Evolutionary conservation across 2,113 vertebrate species (phyloP).

Genomic region (Zonotrichia leucophrys): DNA sequence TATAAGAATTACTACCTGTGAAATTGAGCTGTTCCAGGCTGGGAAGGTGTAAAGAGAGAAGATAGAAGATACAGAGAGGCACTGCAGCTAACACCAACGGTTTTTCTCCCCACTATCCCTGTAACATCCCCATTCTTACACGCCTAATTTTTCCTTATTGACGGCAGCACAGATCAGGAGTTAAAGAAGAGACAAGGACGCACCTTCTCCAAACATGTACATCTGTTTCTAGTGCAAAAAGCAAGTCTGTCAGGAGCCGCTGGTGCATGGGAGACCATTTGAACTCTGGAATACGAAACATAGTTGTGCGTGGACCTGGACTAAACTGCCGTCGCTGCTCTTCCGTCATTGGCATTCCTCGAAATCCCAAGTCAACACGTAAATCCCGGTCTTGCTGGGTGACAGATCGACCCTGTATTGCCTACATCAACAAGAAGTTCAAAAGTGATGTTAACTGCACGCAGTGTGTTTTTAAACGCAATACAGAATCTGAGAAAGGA

Average conservation of each 20-base stretch:
- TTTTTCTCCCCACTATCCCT: not conserved
- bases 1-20: not conserved
- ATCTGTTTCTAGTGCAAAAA: constrained; percentile 97
- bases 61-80: not conserved
- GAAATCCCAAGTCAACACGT: constrained; percentile 93
- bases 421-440: constrained; percentile 71
- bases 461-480: not conserved
- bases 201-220: constrained; percentile 99
- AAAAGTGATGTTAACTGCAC: not conserved
- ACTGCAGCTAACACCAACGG: not conserved
- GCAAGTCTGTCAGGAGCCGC: constrained; percentile 91
- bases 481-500: not conserved
- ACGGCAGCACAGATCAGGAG: not conserved
- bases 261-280: constrained; percentile 99
- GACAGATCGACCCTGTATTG: constrained; percentile 87
- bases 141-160: not conserved
- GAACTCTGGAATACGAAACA: constrained; percentile 99
- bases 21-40: not conserved
- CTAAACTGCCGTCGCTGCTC: constrained; percentile 97
- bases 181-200: not conserved
- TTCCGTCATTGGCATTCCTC: constrained; percentile 99
- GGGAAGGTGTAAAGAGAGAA: not conserved
- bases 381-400: constrained; percentile 92
- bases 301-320: constrained; percentile 96
- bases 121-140: not conserved